A percentile compares a stretch with the other conserved stretches of the same genome.
phyloP scores from a whole-genome alignment of 2,113 vertebrate species.

The Sigmodon hispidus region DNA sequence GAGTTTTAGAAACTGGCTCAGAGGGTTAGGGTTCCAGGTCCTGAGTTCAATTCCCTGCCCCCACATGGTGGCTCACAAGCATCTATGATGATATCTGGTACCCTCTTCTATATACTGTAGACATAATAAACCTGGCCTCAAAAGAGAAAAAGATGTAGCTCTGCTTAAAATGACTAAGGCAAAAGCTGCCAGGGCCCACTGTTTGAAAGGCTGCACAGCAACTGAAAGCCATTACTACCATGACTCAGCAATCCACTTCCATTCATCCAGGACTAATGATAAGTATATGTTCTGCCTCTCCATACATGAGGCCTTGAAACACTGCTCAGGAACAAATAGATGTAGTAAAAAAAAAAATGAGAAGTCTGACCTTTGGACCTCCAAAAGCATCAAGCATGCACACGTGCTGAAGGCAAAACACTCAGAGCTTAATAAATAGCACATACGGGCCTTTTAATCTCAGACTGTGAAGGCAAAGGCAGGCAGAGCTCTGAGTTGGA shows the following conservation, averaged over 20 bases:
- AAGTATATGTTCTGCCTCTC: not conserved
- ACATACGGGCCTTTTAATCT: too few relatives aligned
- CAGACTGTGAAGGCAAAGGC: not conserved
- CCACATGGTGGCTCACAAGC: too few relatives aligned
- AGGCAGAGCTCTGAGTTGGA: not conserved
- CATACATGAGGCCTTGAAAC: not conserved
- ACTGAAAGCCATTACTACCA: not conserved
- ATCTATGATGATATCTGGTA: too few relatives aligned
- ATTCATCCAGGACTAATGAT: slow-evolving; percentile 24
- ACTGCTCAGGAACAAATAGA: not conserved
- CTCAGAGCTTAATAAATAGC: not conserved
- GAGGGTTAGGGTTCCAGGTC: too few relatives aligned
- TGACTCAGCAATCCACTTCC: slow-evolving; percentile 43
- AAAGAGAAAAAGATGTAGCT: not conserved
- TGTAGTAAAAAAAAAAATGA: not conserved
- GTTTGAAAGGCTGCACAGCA: not conserved
- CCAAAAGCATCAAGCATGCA: not conserved
- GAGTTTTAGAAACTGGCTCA: too few relatives aligned
- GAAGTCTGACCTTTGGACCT: too few relatives aligned
- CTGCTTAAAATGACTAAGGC: not conserved
- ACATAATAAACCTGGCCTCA: too few relatives aligned
- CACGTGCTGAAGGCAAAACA: not conserved
- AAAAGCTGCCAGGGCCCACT: not conserved
- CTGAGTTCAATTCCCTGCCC: too few relatives aligned
- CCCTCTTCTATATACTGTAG: too few relatives aligned